Evolutionary conservation across 2,797 vertebrate species (phyloP).

Genomic region (Mormyrus hasselquistii): DNA sequence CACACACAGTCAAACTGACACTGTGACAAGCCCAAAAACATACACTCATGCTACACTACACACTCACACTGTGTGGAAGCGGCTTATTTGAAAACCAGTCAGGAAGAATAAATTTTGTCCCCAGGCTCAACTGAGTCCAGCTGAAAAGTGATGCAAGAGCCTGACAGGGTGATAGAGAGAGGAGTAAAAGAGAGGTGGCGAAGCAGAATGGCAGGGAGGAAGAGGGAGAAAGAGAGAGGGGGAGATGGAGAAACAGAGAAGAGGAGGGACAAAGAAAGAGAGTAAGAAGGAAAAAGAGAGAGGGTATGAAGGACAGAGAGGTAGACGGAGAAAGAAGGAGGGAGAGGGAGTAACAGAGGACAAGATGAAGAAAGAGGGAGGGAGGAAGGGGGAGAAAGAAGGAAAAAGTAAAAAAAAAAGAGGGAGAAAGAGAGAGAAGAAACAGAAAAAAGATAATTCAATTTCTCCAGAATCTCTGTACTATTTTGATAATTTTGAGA

Average conservation of each 20-base stretch:
- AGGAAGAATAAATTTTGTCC: background rate
- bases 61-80: background rate
- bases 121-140: background rate
- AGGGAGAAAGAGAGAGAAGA: background rate
- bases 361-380: background rate
- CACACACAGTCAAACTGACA: background rate
- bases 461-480: background rate
- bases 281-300: background rate
- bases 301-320: background rate
- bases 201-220: background rate
- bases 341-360: background rate
- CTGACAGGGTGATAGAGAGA: background rate
- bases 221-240: background rate
- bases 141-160: background rate
- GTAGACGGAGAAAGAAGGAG: background rate
- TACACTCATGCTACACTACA: background rate
- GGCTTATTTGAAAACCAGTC: background rate
- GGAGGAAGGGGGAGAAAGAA: background rate
- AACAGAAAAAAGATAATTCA: background rate
- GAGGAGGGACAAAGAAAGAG: background rate
- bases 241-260: background rate
- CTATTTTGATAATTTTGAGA: background rate
- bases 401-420: background rate
- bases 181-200: background rate
- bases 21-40: background rate